These are phyloP conservation scores for Adoxophyes honmai DNA, from an alignment of 1,140 invertebrate genomes.

Conservation along the genomic window DNA sequence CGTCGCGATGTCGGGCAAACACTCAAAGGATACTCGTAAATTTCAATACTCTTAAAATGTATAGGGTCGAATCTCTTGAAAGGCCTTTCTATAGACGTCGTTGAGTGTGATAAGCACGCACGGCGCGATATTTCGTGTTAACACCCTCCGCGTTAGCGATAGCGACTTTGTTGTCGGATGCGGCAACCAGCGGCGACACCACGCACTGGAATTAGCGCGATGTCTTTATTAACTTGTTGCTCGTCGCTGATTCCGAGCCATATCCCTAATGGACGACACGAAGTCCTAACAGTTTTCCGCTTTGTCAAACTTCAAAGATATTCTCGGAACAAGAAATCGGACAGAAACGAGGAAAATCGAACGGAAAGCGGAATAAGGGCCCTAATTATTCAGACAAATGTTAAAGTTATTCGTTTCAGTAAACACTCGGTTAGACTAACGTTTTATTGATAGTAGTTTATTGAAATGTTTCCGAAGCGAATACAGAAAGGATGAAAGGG, in stretches of 20 bases:
- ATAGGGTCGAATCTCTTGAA: constrained; percentile 46
- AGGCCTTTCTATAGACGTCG: constrained; percentile 45
- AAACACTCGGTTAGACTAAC: no score
- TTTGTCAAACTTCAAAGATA: no score
- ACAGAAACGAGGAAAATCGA: no score
- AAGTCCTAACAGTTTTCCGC: no score
- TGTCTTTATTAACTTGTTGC: background rate
- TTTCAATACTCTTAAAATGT: constrained; percentile 58
- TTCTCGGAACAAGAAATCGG: no score
- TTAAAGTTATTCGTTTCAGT: no score
- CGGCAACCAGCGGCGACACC: background rate
- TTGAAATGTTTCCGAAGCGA: no score
- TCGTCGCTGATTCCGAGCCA: background rate
- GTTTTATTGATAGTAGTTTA: no score
- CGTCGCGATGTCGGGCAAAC: constrained; percentile 29
- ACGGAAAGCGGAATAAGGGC: no score
- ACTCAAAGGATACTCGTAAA: constrained; percentile 52
- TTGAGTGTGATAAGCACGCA: constrained; percentile 53
- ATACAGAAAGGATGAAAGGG: no score
- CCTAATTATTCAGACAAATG: no score
- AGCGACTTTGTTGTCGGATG: constrained; percentile 34
- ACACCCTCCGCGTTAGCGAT: constrained; percentile 34
- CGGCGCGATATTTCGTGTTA: constrained; percentile 44
- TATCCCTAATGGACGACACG: no score
- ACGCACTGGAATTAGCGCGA: background rate